Conservation (phyloP, 2,797 vertebrate species). For the Spondyliosoma cantharus region DNA sequence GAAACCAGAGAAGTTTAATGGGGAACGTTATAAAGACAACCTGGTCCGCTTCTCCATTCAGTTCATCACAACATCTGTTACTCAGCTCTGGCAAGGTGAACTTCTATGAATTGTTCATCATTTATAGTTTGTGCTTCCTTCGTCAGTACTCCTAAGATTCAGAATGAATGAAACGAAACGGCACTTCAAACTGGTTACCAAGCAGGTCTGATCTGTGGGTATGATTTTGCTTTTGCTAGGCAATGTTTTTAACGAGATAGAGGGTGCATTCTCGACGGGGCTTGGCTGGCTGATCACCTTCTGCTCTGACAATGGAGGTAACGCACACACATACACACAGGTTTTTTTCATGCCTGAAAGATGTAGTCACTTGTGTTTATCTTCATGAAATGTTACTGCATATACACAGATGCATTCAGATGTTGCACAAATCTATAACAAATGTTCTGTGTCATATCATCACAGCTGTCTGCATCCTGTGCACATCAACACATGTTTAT, state of each 20-base stretch:
- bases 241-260: constrained; percentile 76
- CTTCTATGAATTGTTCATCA: constrained; percentile 13
- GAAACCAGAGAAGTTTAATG: constrained; percentile 92
- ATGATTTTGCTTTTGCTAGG: constrained; percentile 54
- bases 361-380: background rate
- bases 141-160: background rate
- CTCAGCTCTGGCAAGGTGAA: constrained; percentile 93
- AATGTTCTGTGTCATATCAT: background rate
- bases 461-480: background rate
- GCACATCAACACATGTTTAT: background rate
- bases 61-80: constrained; percentile 90
- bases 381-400: no score
- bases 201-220: background rate
- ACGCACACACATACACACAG: background rate
- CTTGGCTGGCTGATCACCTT: constrained; percentile 92
- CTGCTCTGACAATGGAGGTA: constrained; percentile 90
- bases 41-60: constrained; percentile 92
- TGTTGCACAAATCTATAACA: no score
- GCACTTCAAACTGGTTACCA: background rate
- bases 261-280: constrained; percentile 85
- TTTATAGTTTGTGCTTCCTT: background rate
- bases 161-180: background rate
- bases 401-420: no score
- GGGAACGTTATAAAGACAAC: constrained; percentile 89
- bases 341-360: background rate